Base-by-base conservation (phyloP, 2,113 vertebrate genomes). In the Otis tarda region DNA sequence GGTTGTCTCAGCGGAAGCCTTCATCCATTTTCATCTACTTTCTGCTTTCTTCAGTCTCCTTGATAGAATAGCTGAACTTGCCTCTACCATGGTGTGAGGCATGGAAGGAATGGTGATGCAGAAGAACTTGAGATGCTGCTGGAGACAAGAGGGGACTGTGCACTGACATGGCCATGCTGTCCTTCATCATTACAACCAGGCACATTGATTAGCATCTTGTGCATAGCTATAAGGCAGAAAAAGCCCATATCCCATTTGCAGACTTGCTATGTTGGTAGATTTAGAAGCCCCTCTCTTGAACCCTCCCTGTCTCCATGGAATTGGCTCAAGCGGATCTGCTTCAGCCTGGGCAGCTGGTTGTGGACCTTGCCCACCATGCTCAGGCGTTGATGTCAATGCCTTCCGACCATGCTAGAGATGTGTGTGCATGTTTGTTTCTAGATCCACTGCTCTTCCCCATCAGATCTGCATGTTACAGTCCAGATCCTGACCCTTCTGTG, bases 21-120 rank as follows among this genome's bases (percentile, higher is more conserved):
- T 56, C 43, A 74, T 9, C 14, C 30, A 8, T 25, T 30, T 20
- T 31, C 17, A 20, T 33, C 31, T 77, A 5, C 4, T 7, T 23
- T 8, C 59, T 87, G 43, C 10, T 64, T 37, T 8, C 37, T 25
- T n/a, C 56, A 61, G 52, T 15, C 37, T 24, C 70, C 12, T 1
- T 0, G 1, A 10, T 4, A 49, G 17, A 7, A n/a, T 10, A 53
- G 43, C 8, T 76, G 63, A 73, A 27, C 31, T 45, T 76, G 18
- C 19, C 12, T 27, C 30, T 12, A 14, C 2, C 2, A 0, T n/a
- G 6, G 8, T 1, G 30, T 12, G 14, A 4, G 11, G 11, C 7
- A 3, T 2, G 50, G 41, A 33, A 35, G n/a, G 61, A 67, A 56
- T 13, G 30, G 18, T 20, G 49, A 7, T 59, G 39, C 31, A 68